Base-by-base conservation (phyloP, 2,113 vertebrate species). In the Sorex araneus region DNA sequence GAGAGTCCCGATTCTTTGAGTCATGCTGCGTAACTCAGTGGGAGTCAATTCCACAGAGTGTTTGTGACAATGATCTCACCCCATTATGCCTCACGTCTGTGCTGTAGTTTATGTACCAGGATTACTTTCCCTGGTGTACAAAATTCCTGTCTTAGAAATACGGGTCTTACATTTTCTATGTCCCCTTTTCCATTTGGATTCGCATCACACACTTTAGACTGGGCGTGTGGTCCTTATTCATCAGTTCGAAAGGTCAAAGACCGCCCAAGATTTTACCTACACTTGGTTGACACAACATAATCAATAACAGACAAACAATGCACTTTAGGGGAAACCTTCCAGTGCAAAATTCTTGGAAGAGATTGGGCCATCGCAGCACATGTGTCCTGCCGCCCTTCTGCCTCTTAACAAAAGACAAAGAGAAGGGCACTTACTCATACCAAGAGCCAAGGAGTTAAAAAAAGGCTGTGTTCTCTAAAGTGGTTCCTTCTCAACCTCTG, bases 41-140 rank as follows among this genome's bases (percentile, higher is more conserved):
- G 43, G 90, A 91, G 47, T 80, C 0, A 8, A 36, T 73, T 89
- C 43, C 27, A 69, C 34, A 27, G 40, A 84, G 28, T 81, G 71
- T 75, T 50, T 57, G 74, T 84, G 87, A 50, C 0, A 10, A 36
- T 96, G 96, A 96, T 67, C 81, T 95, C 95, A 94, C 50, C 36
- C 2, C 89, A 94, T 96, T 70, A 82, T 34, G n/a, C 60, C n/a
- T 92, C 80, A 84, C 28, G 89, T 93, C 94, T 92, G 66, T 15
- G 32, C 69, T 93, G 87, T 8, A 54, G 63, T 88, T 94, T 95
- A 67, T 45, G 66, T 23, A 54, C 43, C 19, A 64, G 89, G 67
- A 6, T 43, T 87, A 57, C 74, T 66, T 89, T 78, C 60, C 69
- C 18, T 87, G 32, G 47, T 73, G 94, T 82, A 73, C 69, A 91